Conservation (phyloP, 2,888 invertebrate species). For the Acanthococcus lagerstroemiae region DNA sequence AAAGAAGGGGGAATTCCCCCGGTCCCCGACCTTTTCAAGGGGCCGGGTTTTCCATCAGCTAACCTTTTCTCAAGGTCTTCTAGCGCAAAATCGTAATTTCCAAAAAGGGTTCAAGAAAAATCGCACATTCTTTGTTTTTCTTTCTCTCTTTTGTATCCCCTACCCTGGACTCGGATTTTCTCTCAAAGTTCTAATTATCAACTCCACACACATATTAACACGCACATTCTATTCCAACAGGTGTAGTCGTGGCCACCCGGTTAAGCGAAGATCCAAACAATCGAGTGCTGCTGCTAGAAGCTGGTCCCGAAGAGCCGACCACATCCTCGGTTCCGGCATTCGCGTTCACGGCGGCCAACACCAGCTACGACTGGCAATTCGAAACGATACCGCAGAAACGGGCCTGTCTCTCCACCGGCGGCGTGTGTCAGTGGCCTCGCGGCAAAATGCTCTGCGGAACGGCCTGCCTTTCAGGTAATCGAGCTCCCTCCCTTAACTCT, state of each 20-base stretch:
- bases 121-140: no score
- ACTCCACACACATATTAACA: no score
- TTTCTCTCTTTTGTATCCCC: no score
- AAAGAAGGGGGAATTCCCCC: no score
- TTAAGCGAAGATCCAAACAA: constrained; percentile 44
- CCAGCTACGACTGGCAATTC: constrained; percentile 46
- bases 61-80: no score
- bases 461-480: constrained; percentile 33
- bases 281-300: constrained; percentile 43
- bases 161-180: no score
- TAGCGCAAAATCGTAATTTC: no score
- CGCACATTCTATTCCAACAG: no score
- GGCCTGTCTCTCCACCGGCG: constrained; percentile 39
- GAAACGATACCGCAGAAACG: constrained; percentile 44
- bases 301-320: constrained; percentile 45
- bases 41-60: no score
- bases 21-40: no score
- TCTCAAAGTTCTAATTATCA: no score
- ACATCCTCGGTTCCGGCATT: constrained; percentile 43
- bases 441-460: constrained; percentile 42
- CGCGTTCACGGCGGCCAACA: constrained; percentile 41
- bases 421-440: constrained; percentile 45
- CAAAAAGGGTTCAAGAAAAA: no score
- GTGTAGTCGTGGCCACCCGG: constrained; percentile 45
- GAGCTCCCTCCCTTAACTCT: background rate